Conservation (phyloP, 2,888 invertebrate species). For the Sepiola atlantica region DNA sequence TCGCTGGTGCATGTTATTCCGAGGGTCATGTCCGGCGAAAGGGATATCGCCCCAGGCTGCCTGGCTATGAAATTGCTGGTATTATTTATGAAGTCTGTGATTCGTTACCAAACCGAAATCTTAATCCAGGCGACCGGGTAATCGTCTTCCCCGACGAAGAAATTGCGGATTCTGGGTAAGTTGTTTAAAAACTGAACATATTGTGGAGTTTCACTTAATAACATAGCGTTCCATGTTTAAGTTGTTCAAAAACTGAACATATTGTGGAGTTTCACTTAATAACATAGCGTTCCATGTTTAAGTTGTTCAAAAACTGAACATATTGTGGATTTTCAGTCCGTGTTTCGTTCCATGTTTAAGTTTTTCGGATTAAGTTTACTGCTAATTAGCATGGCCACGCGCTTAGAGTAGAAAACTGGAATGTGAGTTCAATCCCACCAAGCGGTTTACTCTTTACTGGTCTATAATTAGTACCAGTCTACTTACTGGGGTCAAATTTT, state of each 20-base stretch:
- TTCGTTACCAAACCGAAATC: slow-evolving; percentile 70
- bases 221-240: not conserved
- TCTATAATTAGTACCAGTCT: too few relatives aligned
- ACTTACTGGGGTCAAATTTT: too few relatives aligned
- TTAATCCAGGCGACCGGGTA: slow-evolving; percentile 75
- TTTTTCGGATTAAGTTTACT: too few relatives aligned
- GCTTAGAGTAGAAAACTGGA: too few relatives aligned
- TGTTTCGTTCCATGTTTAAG: not conserved
- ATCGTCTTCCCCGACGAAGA: slow-evolving; percentile 74
- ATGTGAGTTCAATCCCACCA: too few relatives aligned
- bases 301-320: not conserved
- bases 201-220: not conserved
- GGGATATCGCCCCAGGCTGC: slow-evolving; percentile 73
- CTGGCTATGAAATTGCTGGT: slow-evolving; percentile 77
- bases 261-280: not conserved
- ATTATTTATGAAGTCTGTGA: slow-evolving; percentile 75
- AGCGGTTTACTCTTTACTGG: too few relatives aligned
- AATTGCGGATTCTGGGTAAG: slow-evolving; percentile 55
- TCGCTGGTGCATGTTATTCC: slow-evolving; percentile 76
- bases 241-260: not conserved
- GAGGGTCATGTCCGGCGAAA: slow-evolving; percentile 75
- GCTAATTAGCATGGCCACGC: too few relatives aligned
- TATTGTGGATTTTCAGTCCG: not conserved
- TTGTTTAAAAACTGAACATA: not conserved
- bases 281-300: not conserved